Base-by-base conservation (phyloP, 2,797 vertebrate species). In the Acanthiza pusilla region DNA sequence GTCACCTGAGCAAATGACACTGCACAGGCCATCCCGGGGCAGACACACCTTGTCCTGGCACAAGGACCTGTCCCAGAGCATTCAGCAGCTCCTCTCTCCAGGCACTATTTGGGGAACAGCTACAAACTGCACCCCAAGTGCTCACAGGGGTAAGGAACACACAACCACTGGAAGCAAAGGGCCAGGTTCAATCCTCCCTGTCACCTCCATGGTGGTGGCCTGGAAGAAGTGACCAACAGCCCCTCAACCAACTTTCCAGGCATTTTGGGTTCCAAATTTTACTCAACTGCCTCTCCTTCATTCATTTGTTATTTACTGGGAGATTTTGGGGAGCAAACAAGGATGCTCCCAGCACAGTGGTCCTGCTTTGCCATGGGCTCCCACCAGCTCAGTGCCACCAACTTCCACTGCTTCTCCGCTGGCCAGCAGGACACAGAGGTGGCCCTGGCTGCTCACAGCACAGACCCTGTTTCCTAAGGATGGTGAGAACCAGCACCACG, bases 401-500 rank as follows among this genome's bases (percentile, higher is more conserved):
- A 40, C 19, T 36, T 5, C 47, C 30, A 10, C 1, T 72, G 45
- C 32, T 40, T 14, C 13, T 15, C 45, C 50, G 4, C 2, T 1
- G 5, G 36, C 23, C 34, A 30, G 90, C 2, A 18, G 40, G 45
- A 27, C 67, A 51, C 32, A 16, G 12, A 1, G 47, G n/a, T 5
- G 8, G 13, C 19, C n/a, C 34, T 1, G 10, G 25, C 27, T 23
- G 6, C 1, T 7, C 5, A 1, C 30, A 40, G 62, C 30, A 20
- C 25, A 34, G 17, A 10, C 12, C 9, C 53, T 21, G 51, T 0
- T 6, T 20, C 40, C 67, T 10, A 12, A 40, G 27, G 48, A 26
- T 1, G 6, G 9, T 1, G 1, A 11, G 1, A 45, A 42, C 21
- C 4, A 42, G 11, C 13, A 48, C 5, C 11, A 3, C 19, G 0